Conservation (phyloP, 2,797 vertebrate genomes). For the Rhinichthys osculus region DNA sequence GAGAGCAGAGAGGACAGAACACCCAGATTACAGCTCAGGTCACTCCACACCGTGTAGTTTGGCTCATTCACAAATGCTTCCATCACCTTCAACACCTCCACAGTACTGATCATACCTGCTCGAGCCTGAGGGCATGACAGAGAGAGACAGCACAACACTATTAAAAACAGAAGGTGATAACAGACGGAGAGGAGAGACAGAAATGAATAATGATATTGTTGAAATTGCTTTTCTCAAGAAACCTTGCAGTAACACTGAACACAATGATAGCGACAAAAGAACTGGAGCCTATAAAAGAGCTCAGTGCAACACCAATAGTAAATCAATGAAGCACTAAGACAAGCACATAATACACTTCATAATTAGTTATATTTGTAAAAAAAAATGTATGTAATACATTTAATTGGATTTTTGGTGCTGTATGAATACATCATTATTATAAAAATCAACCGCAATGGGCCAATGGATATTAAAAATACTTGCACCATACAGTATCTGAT, state of each 20-base stretch:
- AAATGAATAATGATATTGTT: background rate
- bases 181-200: background rate
- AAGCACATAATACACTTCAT: background rate
- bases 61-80: constrained; percentile 98
- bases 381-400: background rate
- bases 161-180: constrained; percentile 11
- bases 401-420: background rate
- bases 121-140: constrained; percentile 82
- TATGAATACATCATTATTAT: background rate
- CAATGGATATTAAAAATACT: background rate
- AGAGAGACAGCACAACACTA: background rate
- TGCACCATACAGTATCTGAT: background rate
- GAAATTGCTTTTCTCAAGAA: constrained; percentile 13
- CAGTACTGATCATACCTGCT: constrained; percentile 97
- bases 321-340: background rate
- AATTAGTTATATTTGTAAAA: background rate
- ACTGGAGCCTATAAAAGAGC: background rate
- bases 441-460: background rate
- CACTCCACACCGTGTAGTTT: constrained; percentile 99
- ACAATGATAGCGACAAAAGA: background rate
- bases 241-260: background rate
- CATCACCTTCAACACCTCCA: constrained; percentile 97
- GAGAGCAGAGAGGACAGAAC: constrained; percentile 94
- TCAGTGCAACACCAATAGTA: background rate
- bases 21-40: constrained; percentile 98